Percentiles rank a stretch among this genome's conserved stretches.
Evolutionary conservation across 2,797 vertebrate species (phyloP).

Genomic region (Meda fulgida): DNA sequence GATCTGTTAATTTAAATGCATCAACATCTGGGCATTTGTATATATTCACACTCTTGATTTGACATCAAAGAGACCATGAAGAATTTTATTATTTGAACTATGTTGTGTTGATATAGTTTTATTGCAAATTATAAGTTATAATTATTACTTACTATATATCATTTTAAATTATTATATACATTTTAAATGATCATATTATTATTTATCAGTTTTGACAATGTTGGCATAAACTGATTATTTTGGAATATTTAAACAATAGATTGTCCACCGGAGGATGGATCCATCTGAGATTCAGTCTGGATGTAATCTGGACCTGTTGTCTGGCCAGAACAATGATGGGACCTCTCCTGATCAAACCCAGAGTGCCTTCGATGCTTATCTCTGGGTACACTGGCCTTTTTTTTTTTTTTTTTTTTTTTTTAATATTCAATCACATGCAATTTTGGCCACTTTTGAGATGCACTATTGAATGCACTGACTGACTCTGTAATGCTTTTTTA

Average conservation of each 20-base stretch:
- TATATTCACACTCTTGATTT: neutral
- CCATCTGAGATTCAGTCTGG: slow-evolving; percentile 74
- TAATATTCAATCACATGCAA: neutral
- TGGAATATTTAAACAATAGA: slow-evolving; percentile 71
- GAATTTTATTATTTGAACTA: neutral
- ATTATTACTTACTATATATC: neutral
- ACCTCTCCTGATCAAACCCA: slow-evolving; percentile 64
- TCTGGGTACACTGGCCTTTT: slow-evolving; percentile 78
- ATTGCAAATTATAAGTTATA: neutral
- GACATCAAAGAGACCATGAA: neutral
- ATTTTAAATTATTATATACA: no score
- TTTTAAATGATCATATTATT: neutral
- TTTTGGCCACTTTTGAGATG: neutral
- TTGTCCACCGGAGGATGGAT: slow-evolving; percentile 85
- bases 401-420: neutral
- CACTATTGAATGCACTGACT: neutral
- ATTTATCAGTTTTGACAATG: neutral
- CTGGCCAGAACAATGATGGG: slow-evolving; percentile 59
- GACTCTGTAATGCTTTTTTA: slow-evolving; percentile 6
- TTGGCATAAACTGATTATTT: neutral
- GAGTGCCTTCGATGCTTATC: slow-evolving; percentile 62
- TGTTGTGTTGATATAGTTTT: neutral
- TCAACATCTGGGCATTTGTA: neutral
- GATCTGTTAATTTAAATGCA: neutral
- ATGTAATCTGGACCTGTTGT: slow-evolving; percentile 66